Base-by-base conservation (phyloP, 2,888 invertebrate species). In the Hetaerina titia region DNA sequence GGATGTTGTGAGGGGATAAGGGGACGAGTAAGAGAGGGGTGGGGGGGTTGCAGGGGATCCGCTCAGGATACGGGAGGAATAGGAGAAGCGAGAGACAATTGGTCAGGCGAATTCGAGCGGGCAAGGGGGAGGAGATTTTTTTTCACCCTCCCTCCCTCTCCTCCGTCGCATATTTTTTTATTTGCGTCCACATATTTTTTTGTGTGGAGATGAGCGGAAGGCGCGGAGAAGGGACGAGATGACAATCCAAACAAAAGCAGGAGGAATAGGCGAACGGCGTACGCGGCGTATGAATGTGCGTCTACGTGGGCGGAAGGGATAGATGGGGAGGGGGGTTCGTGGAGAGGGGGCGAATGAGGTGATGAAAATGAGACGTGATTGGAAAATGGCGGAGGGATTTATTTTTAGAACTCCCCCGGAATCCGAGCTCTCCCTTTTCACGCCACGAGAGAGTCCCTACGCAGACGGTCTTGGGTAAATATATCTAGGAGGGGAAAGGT, bases 351-450 rank as follows among this genome's bases (percentile, higher is more conserved):
- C 7, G 17, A 69, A 45, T 45, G 31, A 31, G 81, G 81, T 25
- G 81, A 31, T 31, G 81, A 31, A 31, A 81, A 81, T 81, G 81
- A 81, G 81, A 25, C 81, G 81, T 81, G 81, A 81, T 81, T 81
- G 81, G 81, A 81, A 69, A 81, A 81, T 81, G 81, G 81, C 81
- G 81, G 81, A 81, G 81, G 31, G 31, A 31, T 81, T 31, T 31
- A 31, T n/a, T 25, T 31, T 81, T 81, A 31, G 25, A 11, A 15
- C 81, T 31, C 31, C n/a, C 45, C 45, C 13, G 31, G 31, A 81
- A 25, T 5, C 31, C 31, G 25, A 15, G 13, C 81, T 81, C 81
- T 11, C 81, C 81, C 81, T 81, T 81, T 81, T 81, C 25, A 13
- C 81, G 81, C 31, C 81, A 31, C n/a, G 22, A 31, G 81, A 15